Conservation (phyloP, 1,140 invertebrate species). For the Saccostrea glomerata region DNA sequence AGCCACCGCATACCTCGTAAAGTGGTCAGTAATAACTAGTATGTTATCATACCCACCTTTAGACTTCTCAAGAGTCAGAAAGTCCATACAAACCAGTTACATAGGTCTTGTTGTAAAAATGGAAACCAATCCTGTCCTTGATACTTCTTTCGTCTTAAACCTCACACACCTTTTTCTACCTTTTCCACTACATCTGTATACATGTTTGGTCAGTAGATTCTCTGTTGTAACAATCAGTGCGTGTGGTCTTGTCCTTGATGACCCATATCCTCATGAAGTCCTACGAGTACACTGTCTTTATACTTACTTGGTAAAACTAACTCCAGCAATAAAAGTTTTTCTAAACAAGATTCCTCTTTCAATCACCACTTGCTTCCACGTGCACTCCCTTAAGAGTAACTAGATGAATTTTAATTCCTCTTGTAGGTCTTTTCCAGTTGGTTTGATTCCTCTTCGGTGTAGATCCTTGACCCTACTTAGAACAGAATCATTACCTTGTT, state of each 20-base stretch:
- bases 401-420: background rate
- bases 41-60: constrained; percentile 40
- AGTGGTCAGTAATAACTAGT: constrained; percentile 22
- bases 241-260: constrained; percentile 32
- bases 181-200: constrained; percentile 7
- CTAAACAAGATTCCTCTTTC: background rate
- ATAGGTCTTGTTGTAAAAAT: constrained; percentile 42
- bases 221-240: background rate
- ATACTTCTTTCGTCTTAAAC: constrained; percentile 1
- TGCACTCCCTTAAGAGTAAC: constrained; percentile 25
- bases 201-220: constrained; percentile 39
- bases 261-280: constrained; percentile 27
- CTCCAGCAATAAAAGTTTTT: background rate
- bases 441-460: background rate
- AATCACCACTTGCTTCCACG: constrained; percentile 38
- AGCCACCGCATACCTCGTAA: constrained; percentile 16
- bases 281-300: background rate
- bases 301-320: constrained; percentile 48
- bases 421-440: background rate
- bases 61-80: constrained; percentile 40
- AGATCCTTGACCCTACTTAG: constrained; percentile 17
- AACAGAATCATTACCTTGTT: background rate
- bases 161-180: constrained; percentile 31
- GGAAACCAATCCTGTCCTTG: background rate
- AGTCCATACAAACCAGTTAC: constrained; percentile 42